Evolutionary conservation across 2,113 vertebrate species (phyloP).

Genomic region (Xyliphius kryptos): DNA sequence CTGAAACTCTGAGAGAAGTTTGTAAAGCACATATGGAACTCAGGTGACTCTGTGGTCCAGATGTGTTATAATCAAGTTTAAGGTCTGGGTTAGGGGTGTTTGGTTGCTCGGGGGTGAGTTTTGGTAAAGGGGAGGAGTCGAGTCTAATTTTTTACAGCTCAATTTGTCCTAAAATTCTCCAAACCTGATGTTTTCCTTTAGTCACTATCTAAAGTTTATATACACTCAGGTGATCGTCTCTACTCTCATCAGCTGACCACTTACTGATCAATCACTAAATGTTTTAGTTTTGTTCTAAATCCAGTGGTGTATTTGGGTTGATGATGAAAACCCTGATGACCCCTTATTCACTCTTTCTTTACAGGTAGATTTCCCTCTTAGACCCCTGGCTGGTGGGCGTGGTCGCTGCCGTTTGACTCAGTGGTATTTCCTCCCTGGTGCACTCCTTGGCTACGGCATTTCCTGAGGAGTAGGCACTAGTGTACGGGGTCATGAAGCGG

Average conservation of each 20-base stretch:
- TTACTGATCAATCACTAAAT: background rate
- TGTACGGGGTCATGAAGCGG: slow-evolving; percentile 93
- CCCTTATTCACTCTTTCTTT: slow-evolving; percentile 46
- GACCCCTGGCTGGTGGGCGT: slow-evolving; percentile 84
- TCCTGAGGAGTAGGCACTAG: slow-evolving; percentile 91
- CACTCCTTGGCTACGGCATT: slow-evolving; percentile 89
- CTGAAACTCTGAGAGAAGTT: too few relatives aligned
- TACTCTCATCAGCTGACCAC: background rate
- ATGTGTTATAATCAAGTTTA: too few relatives aligned
- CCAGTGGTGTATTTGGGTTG: slow-evolving; percentile 12
- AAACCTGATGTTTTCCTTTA: too few relatives aligned
- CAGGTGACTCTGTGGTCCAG: too few relatives aligned
- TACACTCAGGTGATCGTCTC: background rate
- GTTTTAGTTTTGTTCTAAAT: slow-evolving; percentile 12
- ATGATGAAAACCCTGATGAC: slow-evolving; percentile 7
- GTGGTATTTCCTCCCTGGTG: slow-evolving; percentile 89
- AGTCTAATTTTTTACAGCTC: too few relatives aligned
- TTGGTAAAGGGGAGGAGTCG: too few relatives aligned
- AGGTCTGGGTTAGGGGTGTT: too few relatives aligned
- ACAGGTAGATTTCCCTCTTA: slow-evolving; percentile 99
- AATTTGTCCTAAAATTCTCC: too few relatives aligned
- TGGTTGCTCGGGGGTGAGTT: too few relatives aligned
- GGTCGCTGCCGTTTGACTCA: slow-evolving; percentile 89
- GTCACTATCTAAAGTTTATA: too few relatives aligned
- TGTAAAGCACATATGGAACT: too few relatives aligned